A percentile compares a stretch with the other conserved stretches of the same genome.
Evolutionary conservation across 2,888 invertebrate genomes (phyloP).

Genomic region (Sericinus montela): DNA sequence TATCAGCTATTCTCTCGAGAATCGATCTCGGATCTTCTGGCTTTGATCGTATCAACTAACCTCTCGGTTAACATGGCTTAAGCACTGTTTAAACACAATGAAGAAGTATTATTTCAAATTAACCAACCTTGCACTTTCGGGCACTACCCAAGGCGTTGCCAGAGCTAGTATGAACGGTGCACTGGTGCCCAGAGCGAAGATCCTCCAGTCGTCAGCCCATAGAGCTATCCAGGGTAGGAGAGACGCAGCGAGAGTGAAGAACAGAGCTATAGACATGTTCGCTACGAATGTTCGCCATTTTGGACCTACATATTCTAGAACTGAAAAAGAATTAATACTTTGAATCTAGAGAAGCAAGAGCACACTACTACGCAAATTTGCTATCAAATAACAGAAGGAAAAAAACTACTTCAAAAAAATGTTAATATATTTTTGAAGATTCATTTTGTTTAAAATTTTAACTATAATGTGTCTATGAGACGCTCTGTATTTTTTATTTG

Average conservation of each 20-base stretch:
- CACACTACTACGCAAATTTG: too few relatives aligned
- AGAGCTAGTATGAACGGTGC: slow-evolving; percentile 85
- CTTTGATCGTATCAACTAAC: too few relatives aligned
- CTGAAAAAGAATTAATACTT: slow-evolving; percentile 80
- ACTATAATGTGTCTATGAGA: too few relatives aligned
- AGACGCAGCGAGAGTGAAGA: slow-evolving; percentile 90
- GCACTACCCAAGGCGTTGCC: slow-evolving; percentile 87
- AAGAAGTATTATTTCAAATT: not conserved
- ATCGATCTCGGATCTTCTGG: too few relatives aligned
- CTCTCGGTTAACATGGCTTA: too few relatives aligned
- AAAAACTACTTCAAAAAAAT: too few relatives aligned
- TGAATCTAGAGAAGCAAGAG: too few relatives aligned
- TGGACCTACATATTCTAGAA: slow-evolving; percentile 92
- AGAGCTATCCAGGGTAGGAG: slow-evolving; percentile 92
- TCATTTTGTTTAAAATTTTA: too few relatives aligned
- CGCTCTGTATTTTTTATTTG: too few relatives aligned
- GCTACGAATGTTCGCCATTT: slow-evolving; percentile 94
- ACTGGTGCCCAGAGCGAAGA: slow-evolving; percentile 88
- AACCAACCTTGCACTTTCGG: slow-evolving; percentile 88
- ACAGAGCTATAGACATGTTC: slow-evolving; percentile 93
- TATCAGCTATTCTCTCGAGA: too few relatives aligned
- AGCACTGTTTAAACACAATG: not conserved
- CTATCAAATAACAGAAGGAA: too few relatives aligned
- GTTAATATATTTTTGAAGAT: too few relatives aligned
- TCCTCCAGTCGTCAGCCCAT: slow-evolving; percentile 88